phyloP scores from a whole-genome alignment of 2,888 invertebrate species.

The Eudasyphora cyanicolor region DNA sequence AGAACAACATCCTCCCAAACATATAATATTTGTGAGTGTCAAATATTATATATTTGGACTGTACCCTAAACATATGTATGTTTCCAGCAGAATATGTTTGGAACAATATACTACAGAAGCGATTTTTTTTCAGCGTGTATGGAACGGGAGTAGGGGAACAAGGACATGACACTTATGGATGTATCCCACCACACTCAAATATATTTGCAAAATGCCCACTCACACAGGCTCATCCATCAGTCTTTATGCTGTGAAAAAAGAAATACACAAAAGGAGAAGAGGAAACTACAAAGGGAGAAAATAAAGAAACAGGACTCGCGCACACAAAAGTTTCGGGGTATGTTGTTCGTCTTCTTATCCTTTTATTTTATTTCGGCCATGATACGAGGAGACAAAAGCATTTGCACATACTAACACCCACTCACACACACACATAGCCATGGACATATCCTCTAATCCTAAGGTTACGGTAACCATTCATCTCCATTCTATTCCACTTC shows the following conservation, averaged over 20 bases:
- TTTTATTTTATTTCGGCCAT: constrained; percentile 41
- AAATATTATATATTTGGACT: no score
- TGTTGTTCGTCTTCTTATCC: constrained; percentile 28
- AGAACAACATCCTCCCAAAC: no score
- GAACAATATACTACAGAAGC: no score
- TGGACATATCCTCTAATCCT: constrained; percentile 45
- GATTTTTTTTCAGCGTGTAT: neutral
- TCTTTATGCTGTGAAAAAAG: constrained; percentile 8
- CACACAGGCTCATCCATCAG: constrained; percentile 47
- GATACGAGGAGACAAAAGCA: constrained; percentile 36
- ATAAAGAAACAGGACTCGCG: neutral
- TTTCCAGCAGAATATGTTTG: no score
- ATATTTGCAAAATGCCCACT: constrained; percentile 42
- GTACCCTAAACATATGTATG: no score
- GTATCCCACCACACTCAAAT: constrained; percentile 61
- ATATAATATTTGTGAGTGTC: no score
- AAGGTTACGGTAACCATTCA: constrained; percentile 64
- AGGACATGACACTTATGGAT: constrained; percentile 77
- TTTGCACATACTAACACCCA: constrained; percentile 13
- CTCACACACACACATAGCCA: neutral
- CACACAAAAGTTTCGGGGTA: constrained; percentile 3
- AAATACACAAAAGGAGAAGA: constrained; percentile 8
- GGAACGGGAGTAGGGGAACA: constrained; percentile 68
- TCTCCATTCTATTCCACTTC: constrained; percentile 39
- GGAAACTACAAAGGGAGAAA: neutral